A percentile compares a stretch with the other conserved stretches of the same genome.
Evolutionary conservation across 2,797 vertebrate genomes (phyloP).

Genomic region (Semaprochilodus insignis): DNA sequence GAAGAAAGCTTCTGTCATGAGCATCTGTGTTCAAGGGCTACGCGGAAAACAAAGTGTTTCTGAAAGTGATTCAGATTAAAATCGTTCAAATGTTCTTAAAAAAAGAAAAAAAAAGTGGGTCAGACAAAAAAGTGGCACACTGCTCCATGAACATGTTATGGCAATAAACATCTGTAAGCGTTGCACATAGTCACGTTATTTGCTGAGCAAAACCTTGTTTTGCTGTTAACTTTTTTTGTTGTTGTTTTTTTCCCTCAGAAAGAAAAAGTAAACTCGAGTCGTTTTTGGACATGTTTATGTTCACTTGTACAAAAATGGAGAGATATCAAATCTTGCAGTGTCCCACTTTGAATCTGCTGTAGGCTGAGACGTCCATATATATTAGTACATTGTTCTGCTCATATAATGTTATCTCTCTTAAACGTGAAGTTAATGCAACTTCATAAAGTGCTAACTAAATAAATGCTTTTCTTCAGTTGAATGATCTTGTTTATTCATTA

Average conservation of each 20-base stretch:
- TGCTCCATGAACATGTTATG: conserved; percentile 59
- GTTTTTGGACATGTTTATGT: conserved; percentile 63
- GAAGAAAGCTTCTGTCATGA: conserved; percentile 53
- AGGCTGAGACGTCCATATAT: conserved; percentile 73
- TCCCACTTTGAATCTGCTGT: conserved; percentile 62
- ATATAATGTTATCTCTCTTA: conserved; percentile 68
- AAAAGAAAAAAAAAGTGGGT: not conserved
- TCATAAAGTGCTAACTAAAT: conserved; percentile 72
- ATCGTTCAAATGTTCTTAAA: conserved; percentile 11
- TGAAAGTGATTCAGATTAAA: not conserved
- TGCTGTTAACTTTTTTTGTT: conserved; percentile 46
- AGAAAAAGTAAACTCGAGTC: conserved; percentile 1
- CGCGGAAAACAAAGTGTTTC: conserved; percentile 9
- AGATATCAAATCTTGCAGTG: conserved; percentile 59
- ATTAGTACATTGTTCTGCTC: conserved; percentile 73
- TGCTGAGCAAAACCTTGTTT: conserved; percentile 65
- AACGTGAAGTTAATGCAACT: conserved; percentile 69
- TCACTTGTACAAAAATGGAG: conserved; percentile 57
- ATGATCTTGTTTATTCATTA: not conserved
- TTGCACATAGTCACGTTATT: conserved; percentile 59
- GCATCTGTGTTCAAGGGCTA: conserved; percentile 58
- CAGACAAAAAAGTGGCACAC: conserved; percentile 1
- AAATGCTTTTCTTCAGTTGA: conserved; percentile 75
- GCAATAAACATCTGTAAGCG: conserved; percentile 69
- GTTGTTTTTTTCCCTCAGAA: conserved; percentile 31